These are phyloP conservation scores for Chelonus formosanus DNA, from an alignment of 2,888 invertebrate genomes.

Conservation along the genomic window DNA sequence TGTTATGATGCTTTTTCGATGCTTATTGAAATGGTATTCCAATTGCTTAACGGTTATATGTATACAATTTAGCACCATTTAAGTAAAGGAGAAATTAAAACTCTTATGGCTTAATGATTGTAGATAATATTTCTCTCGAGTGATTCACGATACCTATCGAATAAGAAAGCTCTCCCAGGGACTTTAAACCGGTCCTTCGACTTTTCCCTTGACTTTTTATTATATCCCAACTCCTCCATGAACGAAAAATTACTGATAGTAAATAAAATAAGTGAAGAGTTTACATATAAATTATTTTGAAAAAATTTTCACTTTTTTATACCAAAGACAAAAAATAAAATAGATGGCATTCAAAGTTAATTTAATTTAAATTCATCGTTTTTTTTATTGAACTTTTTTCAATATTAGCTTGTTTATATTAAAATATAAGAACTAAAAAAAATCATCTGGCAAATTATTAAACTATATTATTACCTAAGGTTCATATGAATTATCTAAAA, in stretches of 20 bases:
- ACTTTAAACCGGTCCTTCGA: slow-evolving; percentile 17
- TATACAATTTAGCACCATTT: neutral
- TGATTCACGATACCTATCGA: slow-evolving; percentile 9
- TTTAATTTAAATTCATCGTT: too few relatives aligned
- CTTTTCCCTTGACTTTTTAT: neutral
- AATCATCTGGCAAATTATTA: too few relatives aligned
- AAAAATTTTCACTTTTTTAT: too few relatives aligned
- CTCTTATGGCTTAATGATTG: neutral
- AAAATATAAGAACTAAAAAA: too few relatives aligned
- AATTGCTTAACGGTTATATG: neutral
- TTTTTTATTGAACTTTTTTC: too few relatives aligned
- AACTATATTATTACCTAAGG: too few relatives aligned
- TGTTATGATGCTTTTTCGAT: slow-evolving; percentile 18
- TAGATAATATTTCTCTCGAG: neutral
- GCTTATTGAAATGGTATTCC: slow-evolving; percentile 4
- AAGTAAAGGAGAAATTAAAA: neutral
- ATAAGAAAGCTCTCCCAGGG: neutral
- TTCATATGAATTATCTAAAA: too few relatives aligned
- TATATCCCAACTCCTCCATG: neutral
- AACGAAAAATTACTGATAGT: neutral
- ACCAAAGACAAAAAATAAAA: too few relatives aligned
- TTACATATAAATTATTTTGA: too few relatives aligned
- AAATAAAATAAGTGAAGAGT: too few relatives aligned
- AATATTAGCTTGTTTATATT: too few relatives aligned
- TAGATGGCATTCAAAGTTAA: too few relatives aligned